These are phyloP conservation scores for Andrena trimmerana DNA, from an alignment of 2,888 invertebrate species.

Conservation along the genomic window DNA sequence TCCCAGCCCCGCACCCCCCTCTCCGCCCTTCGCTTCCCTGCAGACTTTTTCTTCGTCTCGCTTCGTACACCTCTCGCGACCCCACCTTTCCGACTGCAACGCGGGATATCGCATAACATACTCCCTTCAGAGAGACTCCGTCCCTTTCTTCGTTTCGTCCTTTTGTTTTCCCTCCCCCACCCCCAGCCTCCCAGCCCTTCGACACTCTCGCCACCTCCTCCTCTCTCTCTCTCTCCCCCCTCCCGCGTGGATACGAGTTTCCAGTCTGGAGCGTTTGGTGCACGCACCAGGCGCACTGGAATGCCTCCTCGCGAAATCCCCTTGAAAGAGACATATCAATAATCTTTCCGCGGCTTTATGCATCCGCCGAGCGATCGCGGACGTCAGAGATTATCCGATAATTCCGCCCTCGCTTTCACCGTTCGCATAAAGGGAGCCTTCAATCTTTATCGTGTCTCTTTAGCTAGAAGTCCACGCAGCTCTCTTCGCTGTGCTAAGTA, in stretches of 20 bases:
- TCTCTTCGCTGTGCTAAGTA: constrained; percentile 1
- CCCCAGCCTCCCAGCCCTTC: constrained; percentile 1
- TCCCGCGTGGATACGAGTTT: constrained; percentile 35
- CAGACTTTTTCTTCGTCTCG: constrained; percentile 64
- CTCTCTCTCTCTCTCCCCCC: constrained; percentile 17
- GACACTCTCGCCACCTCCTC: constrained; percentile 25
- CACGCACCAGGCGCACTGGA: constrained; percentile 16
- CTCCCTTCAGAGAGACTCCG: constrained; percentile 57
- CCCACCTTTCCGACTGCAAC: constrained; percentile 71
- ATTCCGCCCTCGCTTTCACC: not conserved
- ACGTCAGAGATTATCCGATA: not conserved
- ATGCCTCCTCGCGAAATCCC: constrained; percentile 21
- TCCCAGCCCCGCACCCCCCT: constrained; percentile 69
- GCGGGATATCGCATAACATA: constrained; percentile 72
- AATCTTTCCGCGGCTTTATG: constrained; percentile 18
- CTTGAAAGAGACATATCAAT: constrained; percentile 38
- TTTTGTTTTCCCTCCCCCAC: constrained; percentile 33
- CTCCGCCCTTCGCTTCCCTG: constrained; percentile 45
- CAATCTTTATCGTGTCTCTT: too few relatives aligned
- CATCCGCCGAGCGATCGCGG: not conserved
- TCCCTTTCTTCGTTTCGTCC: constrained; percentile 40
- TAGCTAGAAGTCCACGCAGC: not conserved
- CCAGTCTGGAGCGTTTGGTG: constrained; percentile 25
- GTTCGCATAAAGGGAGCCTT: too few relatives aligned
- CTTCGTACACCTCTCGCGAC: constrained; percentile 68